Evolutionary conservation across 2,888 invertebrate species (phyloP).

Genomic region (Auanema sp.): DNA sequence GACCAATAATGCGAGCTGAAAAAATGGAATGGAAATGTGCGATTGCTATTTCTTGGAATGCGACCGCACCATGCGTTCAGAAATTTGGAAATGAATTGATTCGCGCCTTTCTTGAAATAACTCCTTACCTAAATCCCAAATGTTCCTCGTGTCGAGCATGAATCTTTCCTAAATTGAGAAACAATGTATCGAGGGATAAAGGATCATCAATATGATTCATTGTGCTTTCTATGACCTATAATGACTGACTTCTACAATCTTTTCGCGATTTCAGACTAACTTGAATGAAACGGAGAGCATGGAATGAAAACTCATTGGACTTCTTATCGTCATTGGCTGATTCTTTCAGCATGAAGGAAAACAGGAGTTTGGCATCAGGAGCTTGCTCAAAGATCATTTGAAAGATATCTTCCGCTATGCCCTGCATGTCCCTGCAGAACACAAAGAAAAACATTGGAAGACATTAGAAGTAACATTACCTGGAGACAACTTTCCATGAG

Average conservation of each 20-base stretch:
- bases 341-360: conserved; percentile 47
- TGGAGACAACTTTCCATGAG: conserved; percentile 44
- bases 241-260: neutral
- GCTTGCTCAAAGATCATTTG: conserved; percentile 52
- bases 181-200: conserved; percentile 37
- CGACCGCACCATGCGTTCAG: neutral
- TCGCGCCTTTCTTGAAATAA: neutral
- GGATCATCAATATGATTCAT: conserved; percentile 46
- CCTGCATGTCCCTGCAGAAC: conserved; percentile 41
- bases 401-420: conserved; percentile 44
- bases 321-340: conserved; percentile 38
- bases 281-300: conserved; percentile 46
- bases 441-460: neutral
- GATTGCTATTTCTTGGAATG: neutral
- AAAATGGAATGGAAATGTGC: neutral
- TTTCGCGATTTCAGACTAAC: conserved; percentile 12
- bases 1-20: conserved; percentile 47
- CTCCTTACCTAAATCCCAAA: conserved; percentile 44
- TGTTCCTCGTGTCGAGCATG: conserved; percentile 50
- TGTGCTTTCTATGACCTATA: conserved; percentile 47
- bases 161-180: conserved; percentile 46
- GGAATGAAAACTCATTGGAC: conserved; percentile 49
- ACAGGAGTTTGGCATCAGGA: conserved; percentile 49
- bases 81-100: neutral
- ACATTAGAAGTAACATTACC: conserved; percentile 19